Percentiles rank a stretch among this genome's conserved stretches.
Conservation (phyloP, 30 jellyfish, hydroid and myxozoan genomes). For the Rhopilema esculentum region DNA sequence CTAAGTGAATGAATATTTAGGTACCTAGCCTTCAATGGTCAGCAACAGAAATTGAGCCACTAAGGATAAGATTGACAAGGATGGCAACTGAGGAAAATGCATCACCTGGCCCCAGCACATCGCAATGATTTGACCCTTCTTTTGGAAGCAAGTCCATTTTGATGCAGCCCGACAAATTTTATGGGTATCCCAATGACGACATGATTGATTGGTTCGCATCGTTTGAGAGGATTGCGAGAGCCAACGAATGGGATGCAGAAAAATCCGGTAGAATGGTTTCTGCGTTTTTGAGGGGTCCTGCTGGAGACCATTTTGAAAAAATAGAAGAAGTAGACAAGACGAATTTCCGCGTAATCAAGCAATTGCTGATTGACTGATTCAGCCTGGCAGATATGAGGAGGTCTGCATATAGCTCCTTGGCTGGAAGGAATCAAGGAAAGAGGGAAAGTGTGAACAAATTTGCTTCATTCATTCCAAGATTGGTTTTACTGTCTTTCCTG, state of each 20-base stretch:
- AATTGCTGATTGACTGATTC: conserved; percentile 21
- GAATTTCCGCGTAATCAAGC: conserved; percentile 7
- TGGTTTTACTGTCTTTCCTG: conserved; percentile 43
- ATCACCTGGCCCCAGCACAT: conserved; percentile 1
- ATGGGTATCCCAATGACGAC: conserved; percentile 62
- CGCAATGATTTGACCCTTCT: background rate
- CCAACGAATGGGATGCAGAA: too few relatives aligned
- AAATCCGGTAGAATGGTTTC: too few relatives aligned
- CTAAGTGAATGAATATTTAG: conserved; percentile 47
- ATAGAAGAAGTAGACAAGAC: conserved; percentile 1
- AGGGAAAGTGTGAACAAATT: conserved; percentile 46
- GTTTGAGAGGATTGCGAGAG: too few relatives aligned
- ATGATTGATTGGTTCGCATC: conserved; percentile 55
- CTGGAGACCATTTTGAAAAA: conserved; percentile 26
- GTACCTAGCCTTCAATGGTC: conserved; percentile 39
- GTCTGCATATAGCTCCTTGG: conserved; percentile 41
- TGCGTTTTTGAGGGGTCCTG: too few relatives aligned
- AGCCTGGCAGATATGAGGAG: conserved; percentile 52
- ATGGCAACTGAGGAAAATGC: conserved; percentile 34
- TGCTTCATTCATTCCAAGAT: conserved; percentile 52
- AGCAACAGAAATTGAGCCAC: conserved; percentile 8
- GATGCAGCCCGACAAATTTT: background rate
- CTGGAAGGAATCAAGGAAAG: conserved; percentile 55
- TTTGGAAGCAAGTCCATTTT: too few relatives aligned
- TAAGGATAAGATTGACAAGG: conserved; percentile 16